Evolutionary conservation across 2,797 vertebrate species (phyloP).

Genomic region (Enteromius thamalakanensis): DNA sequence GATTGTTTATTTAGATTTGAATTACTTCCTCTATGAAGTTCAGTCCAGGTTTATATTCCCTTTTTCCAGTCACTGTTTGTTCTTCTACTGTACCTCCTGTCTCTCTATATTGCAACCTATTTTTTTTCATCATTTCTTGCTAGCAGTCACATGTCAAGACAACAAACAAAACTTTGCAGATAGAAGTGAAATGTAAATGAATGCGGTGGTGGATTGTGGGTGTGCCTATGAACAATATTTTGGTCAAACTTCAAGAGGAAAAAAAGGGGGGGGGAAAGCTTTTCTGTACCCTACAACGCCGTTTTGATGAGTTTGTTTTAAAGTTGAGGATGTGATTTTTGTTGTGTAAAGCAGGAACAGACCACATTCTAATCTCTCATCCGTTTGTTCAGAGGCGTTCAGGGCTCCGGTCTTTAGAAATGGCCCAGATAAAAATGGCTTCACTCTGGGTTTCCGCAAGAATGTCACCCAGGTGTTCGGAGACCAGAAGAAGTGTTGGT

Average conservation of each 20-base stretch:
- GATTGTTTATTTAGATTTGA: not conserved
- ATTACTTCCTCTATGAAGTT: not conserved
- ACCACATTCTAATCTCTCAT: conserved; percentile 1
- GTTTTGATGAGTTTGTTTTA: not conserved
- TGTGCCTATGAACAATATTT: not conserved
- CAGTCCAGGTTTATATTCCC: not conserved
- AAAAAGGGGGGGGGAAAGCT: not conserved
- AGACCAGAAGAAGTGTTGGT: conserved; percentile 86
- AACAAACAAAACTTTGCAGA: not conserved
- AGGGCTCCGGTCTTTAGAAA: conserved; percentile 89
- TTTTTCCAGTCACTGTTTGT: not conserved
- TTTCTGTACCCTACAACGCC: not conserved
- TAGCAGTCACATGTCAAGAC: conserved; percentile 10
- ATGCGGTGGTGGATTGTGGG: not conserved
- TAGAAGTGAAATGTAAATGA: not conserved
- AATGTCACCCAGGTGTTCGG: conserved; percentile 75
- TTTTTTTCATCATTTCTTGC: not conserved
- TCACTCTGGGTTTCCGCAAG: conserved; percentile 89
- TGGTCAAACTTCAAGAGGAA: not conserved
- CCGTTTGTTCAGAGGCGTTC: conserved; percentile 85
- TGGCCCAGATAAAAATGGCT: conserved; percentile 92
- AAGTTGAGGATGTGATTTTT: not conserved
- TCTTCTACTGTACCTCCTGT: not conserved
- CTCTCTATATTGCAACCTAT: not conserved
- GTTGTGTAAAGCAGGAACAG: not conserved